Evolutionary conservation across 53 echinoderm and acorn worm species (phyloP).

Genomic region (Paracentrotus lividus): DNA sequence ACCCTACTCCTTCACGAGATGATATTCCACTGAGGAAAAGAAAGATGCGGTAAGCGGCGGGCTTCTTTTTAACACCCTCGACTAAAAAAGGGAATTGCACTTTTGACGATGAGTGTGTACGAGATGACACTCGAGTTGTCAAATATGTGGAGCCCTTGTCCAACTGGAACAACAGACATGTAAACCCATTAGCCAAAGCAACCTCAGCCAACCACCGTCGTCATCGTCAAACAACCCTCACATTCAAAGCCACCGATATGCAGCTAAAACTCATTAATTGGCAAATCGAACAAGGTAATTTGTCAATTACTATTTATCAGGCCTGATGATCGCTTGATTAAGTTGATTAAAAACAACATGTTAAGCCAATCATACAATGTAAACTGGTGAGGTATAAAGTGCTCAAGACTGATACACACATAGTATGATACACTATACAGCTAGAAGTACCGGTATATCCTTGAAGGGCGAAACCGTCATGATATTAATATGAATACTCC

Average conservation of each 20-base stretch:
- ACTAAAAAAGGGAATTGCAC: conserved; percentile 50
- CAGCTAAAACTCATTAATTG: not conserved
- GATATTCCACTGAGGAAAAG: conserved; percentile 4
- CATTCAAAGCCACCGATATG: conserved; percentile 9
- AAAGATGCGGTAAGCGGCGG: not conserved
- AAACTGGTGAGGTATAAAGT: not conserved
- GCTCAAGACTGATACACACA: not conserved
- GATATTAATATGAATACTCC: too few relatives aligned
- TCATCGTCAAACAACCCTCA: not conserved
- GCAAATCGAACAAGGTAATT: conserved; percentile 49
- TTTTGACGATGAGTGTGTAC: not conserved
- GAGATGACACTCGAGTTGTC: conserved; percentile 10
- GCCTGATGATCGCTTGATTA: conserved; percentile 30
- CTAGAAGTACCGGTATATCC: not conserved
- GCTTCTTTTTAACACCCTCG: conserved; percentile 4
- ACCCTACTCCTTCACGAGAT: not conserved
- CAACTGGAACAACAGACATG: conserved; percentile 39
- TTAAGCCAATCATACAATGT: conserved; percentile 36
- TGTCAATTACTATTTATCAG: conserved; percentile 35
- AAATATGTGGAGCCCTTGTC: conserved; percentile 19
- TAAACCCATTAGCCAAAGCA: conserved; percentile 24
- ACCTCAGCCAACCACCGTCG: not conserved
- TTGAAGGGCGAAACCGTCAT: not conserved
- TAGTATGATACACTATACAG: not conserved
- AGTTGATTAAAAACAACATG: conserved; percentile 47